Base-by-base conservation (phyloP, 2,797 vertebrate species). In the Chloroceryle inda region DNA sequence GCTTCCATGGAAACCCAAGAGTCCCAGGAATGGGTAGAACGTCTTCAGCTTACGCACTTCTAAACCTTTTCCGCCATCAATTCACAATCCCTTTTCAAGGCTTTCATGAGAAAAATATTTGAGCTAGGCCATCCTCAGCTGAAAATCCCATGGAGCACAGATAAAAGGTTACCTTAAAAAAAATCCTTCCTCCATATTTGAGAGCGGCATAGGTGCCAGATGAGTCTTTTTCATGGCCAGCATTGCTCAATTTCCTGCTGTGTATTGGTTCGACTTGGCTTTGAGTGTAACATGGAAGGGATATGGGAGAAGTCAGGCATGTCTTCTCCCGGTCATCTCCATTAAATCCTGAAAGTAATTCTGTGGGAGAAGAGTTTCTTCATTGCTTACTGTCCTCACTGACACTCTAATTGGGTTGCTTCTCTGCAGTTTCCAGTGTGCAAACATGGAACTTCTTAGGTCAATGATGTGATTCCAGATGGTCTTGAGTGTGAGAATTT, bases 1-100 rank as follows among this genome's bases (percentile, higher is more conserved):
- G 55, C 91, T 93, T 93, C 71, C 55, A 67, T 76, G 40, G 78
- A 89, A 87, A 87, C 71, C 23, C 24, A 38, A 20, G 77, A 92
- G 55, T 91, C 87, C 89, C 91, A 85, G 68, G 78, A 91, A 75
- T 9, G 82, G 67, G 40, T 76, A 82, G 72, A 52, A 71, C 79
- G 47, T 87, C 67, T 89, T 92, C 89, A 88, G 71, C 38, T 91
- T 94, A 66, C 1, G 11, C 31, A 75, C 35, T 92, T 86, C 47
- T 94, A 63, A 97, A 91, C 74, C 52, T 69, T 92, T 92, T 82
- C 66, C 86, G 35, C 67, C 63, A 69, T 69, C 64, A 44, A 44
- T 94, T 79, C 87, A 74, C 84, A 89, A 85, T 76, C 33, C 56
- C 31, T 91, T 93, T 76, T 76, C 74, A 91, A 92, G 71, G 38